Percentiles rank a stretch among this genome's conserved stretches.
These are phyloP conservation scores for Andrena trimmerana DNA, from an alignment of 2,888 invertebrate species.

Conservation along the genomic window DNA sequence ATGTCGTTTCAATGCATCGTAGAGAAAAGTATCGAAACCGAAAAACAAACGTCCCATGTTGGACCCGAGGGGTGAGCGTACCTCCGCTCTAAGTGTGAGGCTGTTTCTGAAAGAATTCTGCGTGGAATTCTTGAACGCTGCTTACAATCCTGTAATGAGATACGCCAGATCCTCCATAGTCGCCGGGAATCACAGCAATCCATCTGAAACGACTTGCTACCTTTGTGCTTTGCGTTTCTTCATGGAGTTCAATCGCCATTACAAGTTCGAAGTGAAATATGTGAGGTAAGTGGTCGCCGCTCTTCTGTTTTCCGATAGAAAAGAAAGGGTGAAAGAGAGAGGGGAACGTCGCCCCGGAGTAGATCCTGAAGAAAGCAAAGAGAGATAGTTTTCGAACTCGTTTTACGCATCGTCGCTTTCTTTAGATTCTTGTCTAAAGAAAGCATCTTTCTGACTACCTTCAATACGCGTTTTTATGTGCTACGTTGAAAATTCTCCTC, in stretches of 20 bases:
- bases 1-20: constrained; percentile 10
- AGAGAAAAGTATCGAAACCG: constrained; percentile 88
- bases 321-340: not conserved
- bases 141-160: constrained; percentile 97
- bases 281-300: constrained; percentile 89
- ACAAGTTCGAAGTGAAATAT: constrained; percentile 94
- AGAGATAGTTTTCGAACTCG: constrained; percentile 74
- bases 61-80: constrained; percentile 88
- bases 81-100: constrained; percentile 95
- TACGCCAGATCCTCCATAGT: constrained; percentile 92
- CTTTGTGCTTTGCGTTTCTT: constrained; percentile 98
- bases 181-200: constrained; percentile 89
- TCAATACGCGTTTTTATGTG: constrained; percentile 25
- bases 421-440: constrained; percentile 49
- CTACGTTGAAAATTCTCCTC: constrained; percentile 49
- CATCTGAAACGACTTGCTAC: constrained; percentile 97
- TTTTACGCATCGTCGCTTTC: constrained; percentile 76
- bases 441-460: constrained; percentile 43
- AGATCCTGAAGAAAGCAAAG: constrained; percentile 40
- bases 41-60: constrained; percentile 92
- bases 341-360: constrained; percentile 28
- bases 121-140: constrained; percentile 95
- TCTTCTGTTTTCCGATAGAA: constrained; percentile 36
- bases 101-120: constrained; percentile 97
- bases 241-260: constrained; percentile 97